Evolutionary conservation across 2,797 vertebrate genomes (phyloP).

Genomic region (Helarctos malayanus): DNA sequence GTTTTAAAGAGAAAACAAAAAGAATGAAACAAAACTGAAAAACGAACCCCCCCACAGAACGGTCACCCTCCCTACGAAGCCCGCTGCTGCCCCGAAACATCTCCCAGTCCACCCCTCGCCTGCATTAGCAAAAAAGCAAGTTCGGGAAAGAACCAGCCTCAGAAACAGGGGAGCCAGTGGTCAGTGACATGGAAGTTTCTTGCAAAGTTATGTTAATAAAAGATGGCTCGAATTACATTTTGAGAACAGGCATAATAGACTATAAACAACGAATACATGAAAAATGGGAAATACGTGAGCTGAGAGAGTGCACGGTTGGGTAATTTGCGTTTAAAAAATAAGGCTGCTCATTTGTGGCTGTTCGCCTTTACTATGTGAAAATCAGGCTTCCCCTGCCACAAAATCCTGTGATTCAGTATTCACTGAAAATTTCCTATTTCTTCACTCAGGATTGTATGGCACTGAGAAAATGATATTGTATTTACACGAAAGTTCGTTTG

Average conservation of each 20-base stretch:
- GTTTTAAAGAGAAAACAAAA: slow-evolving; percentile 88
- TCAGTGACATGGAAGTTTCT: background rate
- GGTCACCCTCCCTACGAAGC: slow-evolving; percentile 57
- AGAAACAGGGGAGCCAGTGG: background rate
- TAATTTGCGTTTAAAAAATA: background rate
- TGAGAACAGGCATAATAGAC: background rate
- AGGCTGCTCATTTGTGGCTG: background rate
- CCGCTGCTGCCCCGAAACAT: background rate
- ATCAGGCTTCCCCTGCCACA: background rate
- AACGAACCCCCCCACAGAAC: slow-evolving; percentile 52
- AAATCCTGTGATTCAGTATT: background rate
- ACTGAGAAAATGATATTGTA: background rate
- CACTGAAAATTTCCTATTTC: background rate
- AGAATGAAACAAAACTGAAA: slow-evolving; percentile 42
- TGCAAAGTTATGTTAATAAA: no score
- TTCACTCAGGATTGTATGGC: background rate
- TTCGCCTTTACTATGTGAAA: slow-evolving; percentile 20
- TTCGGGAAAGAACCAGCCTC: background rate
- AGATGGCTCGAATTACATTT: background rate
- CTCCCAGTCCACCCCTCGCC: background rate
- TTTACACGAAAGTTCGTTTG: background rate
- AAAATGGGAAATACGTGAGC: background rate
- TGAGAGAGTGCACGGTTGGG: background rate
- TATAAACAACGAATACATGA: slow-evolving; percentile 6
- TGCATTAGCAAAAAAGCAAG: background rate